A percentile compares a stretch with the other conserved stretches of the same genome.
These are phyloP conservation scores for Pachycephus smyrnensis DNA, from an alignment of 2,888 invertebrate species.

Conservation along the genomic window DNA sequence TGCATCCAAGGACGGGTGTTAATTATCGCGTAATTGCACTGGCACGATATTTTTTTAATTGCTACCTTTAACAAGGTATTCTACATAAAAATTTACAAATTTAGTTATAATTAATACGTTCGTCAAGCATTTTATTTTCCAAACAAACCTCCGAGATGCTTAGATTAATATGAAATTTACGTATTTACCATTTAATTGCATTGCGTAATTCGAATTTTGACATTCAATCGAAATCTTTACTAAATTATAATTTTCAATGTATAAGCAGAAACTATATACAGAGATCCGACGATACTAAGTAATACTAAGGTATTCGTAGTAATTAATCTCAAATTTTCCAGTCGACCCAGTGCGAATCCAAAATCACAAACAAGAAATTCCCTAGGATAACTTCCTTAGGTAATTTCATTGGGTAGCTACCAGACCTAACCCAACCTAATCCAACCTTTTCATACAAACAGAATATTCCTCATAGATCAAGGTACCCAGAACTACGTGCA, in stretches of 20 bases:
- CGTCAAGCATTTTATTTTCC: too few relatives aligned
- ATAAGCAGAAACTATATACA: neutral
- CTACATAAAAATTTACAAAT: neutral
- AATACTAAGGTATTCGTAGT: neutral
- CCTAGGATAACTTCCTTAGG: neutral
- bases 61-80: neutral
- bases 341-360: neutral
- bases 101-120: neutral
- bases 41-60: neutral
- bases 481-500: neutral
- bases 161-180: neutral
- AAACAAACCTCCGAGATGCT: neutral
- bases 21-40: neutral
- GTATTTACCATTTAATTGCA: neutral
- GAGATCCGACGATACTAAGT: too few relatives aligned
- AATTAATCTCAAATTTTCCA: neutral
- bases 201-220: too few relatives aligned
- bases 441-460: neutral
- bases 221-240: neutral
- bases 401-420: neutral
- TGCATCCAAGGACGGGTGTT: neutral
- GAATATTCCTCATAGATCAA: neutral
- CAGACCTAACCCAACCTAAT: neutral
- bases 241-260: neutral
- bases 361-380: neutral